Evolutionary conservation across 2,113 vertebrate genomes (phyloP), one percentile per base, ranked within the genome.

Genomic region (Rissa tridactyla): DNA sequence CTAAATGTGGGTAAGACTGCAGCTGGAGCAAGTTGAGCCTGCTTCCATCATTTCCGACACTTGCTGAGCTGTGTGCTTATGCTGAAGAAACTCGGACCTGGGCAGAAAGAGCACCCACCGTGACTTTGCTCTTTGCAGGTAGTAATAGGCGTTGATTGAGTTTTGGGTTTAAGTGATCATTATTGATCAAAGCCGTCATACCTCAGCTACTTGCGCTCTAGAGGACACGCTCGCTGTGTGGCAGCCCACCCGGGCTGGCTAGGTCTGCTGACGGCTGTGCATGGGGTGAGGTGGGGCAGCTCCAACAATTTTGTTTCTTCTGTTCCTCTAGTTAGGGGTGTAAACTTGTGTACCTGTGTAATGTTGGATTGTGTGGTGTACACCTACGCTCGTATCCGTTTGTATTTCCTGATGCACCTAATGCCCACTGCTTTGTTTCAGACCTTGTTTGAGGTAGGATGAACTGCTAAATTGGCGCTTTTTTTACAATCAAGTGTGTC

Each of bases 371-470:
- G 2, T 10, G 9, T 46, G 51, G 9, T 52, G n/a, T 12, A 10
- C 22, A 9, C 25, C n/a, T 30, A 0, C 26, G 12, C 58, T 52
- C 1, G 0, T 5, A 9, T 4, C 54, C 13, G 0, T 46, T 23
- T 46, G 12, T 40, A 11, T 79, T 88, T 38, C 42, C 66, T 30
- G 7, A 4, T 14, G 65, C 23, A 22, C 25, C 12, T 6, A 10
- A 12, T 44, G 20, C 10, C 17, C 15, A 1, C 17, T 79, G 52
- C 42, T 51, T 70, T 38, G 42, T 20, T 90, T 60, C 27, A 76
- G 52, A n/a, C 18, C 20, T 57, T 58, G 36, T 32, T 38, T 84
- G 40, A 61, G 27, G 22, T 5, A 32, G 9, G 68, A 72, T 15
- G 20, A 64, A 4, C 42, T 65, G 38, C 25, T 75, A 38, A 66